Base-by-base conservation (phyloP, 92 coral and sea anemone genomes). In the Palythoa grandiflora region DNA sequence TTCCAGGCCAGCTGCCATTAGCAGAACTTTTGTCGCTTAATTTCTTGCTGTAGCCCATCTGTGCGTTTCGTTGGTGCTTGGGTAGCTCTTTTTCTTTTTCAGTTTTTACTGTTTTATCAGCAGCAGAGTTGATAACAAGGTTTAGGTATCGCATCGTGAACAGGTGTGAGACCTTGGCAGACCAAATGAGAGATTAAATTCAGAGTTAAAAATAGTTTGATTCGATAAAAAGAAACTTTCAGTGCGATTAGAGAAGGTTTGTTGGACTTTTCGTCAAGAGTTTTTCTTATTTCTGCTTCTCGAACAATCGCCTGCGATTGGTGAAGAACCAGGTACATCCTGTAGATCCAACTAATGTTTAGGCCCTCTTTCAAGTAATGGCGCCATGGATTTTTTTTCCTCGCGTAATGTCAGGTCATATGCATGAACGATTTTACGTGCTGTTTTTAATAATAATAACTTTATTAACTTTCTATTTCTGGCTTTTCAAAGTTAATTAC, bases 91-190 rank as follows among this genome's bases (percentile, higher is more conserved):
- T 77, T 1, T 11, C 5, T 12, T 70, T 51, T 51, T 51, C 0
- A 51, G 6, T 51, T 65, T 65, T 65, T 65, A 16, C 71, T 3
- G 71, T 21, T 16, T 65, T n/a, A 65, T 65, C 16, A 16, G 71
- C 71, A 65, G 71, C 71, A 65, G 71, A 65, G 71, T 21, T 68
- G 35, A 68, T 68, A 68, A 36, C 73, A 68, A 68, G 35, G 73
- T 19, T 53, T 88, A 68, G 35, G 73, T 19, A 68, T 88, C 87
- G 37, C 91, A 88, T 9, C 38, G 73, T 19, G 87, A 86, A 44
- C 87, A 88, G 5, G 83, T 88, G 87, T 88, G 87, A 68, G 73
- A 9, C 16, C 87, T 39, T 74, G 91, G 91, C 74, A 28, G 71
- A 36, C 87, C 87, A 54, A 88, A 88, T 61, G 87, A 77, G 14